Conservation (phyloP, 2,797 vertebrate species). For the Luscinia luscinia region DNA sequence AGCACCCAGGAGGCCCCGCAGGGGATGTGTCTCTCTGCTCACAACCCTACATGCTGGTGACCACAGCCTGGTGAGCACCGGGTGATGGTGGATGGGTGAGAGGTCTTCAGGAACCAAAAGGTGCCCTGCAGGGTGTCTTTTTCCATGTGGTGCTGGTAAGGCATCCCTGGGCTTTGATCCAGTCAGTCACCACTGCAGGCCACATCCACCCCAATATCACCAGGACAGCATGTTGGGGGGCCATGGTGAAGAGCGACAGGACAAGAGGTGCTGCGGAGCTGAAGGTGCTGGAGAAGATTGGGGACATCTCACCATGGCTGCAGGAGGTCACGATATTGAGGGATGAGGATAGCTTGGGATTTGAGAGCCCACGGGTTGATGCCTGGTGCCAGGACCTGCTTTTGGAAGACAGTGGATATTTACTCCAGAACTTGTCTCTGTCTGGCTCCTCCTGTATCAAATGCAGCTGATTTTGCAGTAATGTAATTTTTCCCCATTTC, state of each 20-base stretch:
- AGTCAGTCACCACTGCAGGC: neutral
- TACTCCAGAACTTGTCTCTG: neutral
- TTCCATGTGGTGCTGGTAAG: neutral
- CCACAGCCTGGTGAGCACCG: neutral
- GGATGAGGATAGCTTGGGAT: neutral
- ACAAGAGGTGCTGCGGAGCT: neutral
- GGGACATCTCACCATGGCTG: neutral
- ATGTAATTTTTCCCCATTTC: neutral
- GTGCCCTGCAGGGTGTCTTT: neutral
- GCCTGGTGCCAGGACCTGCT: neutral
- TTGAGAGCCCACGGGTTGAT: neutral
- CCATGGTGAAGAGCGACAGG: neutral
- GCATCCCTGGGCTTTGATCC: neutral
- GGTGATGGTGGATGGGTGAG: neutral
- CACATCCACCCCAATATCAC: too few species aligned
- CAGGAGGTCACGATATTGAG: neutral
- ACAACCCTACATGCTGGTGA: neutral
- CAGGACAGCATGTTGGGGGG: neutral
- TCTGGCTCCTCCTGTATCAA: neutral
- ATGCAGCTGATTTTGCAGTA: neutral
- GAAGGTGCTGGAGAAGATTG: neutral
- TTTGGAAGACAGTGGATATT: constrained; percentile 17
- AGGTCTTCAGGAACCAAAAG: neutral
- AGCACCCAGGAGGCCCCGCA: neutral
- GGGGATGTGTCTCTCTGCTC: neutral